Evolutionary conservation across 2,113 vertebrate genomes (phyloP).

Genomic region (Malurus alboscapulatus): DNA sequence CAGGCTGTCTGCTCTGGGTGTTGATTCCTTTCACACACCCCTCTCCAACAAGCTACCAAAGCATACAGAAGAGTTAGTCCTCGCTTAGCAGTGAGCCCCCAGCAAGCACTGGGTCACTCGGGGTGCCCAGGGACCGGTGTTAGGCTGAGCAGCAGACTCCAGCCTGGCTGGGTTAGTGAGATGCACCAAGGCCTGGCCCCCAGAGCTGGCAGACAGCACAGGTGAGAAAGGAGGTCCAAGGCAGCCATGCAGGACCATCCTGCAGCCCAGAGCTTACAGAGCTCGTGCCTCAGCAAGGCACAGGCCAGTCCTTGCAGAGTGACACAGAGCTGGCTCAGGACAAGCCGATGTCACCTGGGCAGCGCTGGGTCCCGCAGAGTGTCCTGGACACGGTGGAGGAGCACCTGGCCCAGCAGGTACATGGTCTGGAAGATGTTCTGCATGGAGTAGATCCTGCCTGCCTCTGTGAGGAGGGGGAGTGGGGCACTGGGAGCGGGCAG

Average conservation of each 20-base stretch:
- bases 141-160: not conserved
- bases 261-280: not conserved
- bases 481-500: not conserved
- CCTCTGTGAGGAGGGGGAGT: not conserved
- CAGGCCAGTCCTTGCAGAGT: not conserved
- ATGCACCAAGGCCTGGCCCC: not conserved
- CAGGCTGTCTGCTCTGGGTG: not conserved
- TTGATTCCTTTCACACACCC: not conserved
- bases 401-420: slow-evolving; percentile 39
- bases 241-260: not conserved
- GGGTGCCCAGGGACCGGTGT: not conserved
- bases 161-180: not conserved
- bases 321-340: not conserved
- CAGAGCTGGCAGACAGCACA: not conserved
- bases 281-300: not conserved
- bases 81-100: not conserved
- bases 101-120: fast-evolving
- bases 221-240: not conserved
- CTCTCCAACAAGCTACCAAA: not conserved
- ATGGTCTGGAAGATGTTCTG: slow-evolving; percentile 55
- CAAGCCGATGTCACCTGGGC: not conserved
- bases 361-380: not conserved
- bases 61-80: not conserved
- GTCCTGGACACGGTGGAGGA: slow-evolving; percentile 28
- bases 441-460: slow-evolving; percentile 56